A percentile compares a stretch with the other conserved stretches of the same genome.
Conservation (phyloP, 2,113 vertebrate species). For the Corynorhinus townsendii region DNA sequence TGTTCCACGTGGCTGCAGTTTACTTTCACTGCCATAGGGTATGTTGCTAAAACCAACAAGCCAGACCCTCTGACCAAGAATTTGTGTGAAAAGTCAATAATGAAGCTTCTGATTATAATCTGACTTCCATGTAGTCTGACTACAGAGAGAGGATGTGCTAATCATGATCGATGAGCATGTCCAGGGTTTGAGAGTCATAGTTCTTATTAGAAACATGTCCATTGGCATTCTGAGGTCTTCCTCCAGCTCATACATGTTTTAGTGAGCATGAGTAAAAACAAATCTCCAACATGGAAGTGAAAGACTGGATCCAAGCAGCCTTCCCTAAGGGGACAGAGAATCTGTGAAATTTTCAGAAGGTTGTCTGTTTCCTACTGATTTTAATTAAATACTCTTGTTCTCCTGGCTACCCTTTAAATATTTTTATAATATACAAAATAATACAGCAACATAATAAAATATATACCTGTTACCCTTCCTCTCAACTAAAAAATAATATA, state of each 20-base stretch:
- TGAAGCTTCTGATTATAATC: background rate
- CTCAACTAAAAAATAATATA: background rate
- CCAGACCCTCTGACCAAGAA: background rate
- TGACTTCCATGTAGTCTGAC: background rate
- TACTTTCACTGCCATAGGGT: background rate
- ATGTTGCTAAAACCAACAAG: background rate
- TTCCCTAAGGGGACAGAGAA: background rate
- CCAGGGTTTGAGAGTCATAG: background rate
- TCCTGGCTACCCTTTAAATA: background rate
- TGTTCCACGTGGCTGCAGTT: background rate
- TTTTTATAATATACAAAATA: background rate
- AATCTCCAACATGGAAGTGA: background rate
- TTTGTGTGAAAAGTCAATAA: background rate
- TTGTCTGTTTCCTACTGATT: background rate
- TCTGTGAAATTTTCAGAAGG: background rate
- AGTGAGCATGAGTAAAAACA: background rate
- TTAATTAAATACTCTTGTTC: background rate
- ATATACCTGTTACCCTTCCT: background rate
- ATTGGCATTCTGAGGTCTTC: background rate
- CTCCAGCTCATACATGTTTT: background rate
- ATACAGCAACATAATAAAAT: background rate
- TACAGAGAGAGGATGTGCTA: background rate
- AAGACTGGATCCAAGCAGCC: background rate
- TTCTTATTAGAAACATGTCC: background rate
- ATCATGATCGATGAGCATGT: background rate